Evolutionary conservation across 2,797 vertebrate genomes (phyloP).

Genomic region (Oreortyx pictus): DNA sequence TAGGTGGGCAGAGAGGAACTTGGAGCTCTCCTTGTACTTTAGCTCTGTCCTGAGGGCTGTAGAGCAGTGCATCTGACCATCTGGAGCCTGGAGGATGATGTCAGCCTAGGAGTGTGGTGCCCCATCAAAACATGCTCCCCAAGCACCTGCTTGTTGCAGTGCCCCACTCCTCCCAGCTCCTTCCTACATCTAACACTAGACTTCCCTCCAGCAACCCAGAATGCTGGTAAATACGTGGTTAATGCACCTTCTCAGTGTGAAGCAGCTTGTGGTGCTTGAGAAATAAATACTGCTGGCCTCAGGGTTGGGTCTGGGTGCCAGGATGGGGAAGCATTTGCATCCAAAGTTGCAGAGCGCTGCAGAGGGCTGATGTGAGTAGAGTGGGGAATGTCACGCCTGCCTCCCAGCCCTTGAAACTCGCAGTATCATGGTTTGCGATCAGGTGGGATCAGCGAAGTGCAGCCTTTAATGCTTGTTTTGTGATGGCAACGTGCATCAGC

Average conservation of each 20-base stretch:
- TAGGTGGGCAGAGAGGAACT: neutral
- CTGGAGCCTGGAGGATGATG: neutral
- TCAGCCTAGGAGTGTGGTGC: neutral
- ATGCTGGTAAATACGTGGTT: neutral
- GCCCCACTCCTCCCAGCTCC: neutral
- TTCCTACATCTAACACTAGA: rapidly evolving
- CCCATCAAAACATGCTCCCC: neutral
- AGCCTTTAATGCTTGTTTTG: neutral
- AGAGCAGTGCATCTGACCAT: neutral
- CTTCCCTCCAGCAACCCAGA: neutral
- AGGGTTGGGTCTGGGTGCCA: neutral
- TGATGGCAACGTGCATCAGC: neutral
- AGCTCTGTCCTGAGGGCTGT: neutral
- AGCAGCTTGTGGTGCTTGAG: neutral
- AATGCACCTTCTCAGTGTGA: neutral
- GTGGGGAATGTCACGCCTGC: neutral
- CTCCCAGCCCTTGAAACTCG: neutral
- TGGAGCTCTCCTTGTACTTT: neutral
- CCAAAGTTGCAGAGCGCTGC: neutral
- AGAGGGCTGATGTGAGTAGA: neutral
- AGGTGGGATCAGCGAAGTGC: neutral
- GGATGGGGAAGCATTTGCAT: neutral
- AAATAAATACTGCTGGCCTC: conserved; percentile 16
- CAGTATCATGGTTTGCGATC: neutral
- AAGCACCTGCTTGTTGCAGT: neutral